Base-by-base conservation (phyloP, 2,888 invertebrate genomes). In the Drosophila setosimentum region DNA sequence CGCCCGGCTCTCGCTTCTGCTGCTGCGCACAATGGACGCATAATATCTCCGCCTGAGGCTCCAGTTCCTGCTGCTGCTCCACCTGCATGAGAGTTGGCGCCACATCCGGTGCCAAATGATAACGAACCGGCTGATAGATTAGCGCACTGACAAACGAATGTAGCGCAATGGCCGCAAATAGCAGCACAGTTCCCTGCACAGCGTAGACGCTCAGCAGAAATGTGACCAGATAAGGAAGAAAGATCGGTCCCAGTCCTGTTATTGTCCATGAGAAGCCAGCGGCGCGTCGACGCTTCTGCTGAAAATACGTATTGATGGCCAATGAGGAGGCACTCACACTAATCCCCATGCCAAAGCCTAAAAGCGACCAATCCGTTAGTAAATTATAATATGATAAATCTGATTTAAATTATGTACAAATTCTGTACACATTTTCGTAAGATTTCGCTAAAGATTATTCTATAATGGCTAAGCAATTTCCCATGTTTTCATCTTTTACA, bases 261-360 rank as follows among this genome's bases (percentile, higher is more conserved):
- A 95, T 94, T 1, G 96, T 95, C 95, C 96, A 96, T 63, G 96
- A 95, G 64, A 96, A 93, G 24, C 96, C 96, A 0, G 96, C 95
- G 2, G 96, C 96, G 54, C 95, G 93, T 89, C 96, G 93, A 87
- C 96, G 94, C 90, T 95, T 95, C 63, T 95, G 94, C 89, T 95
- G 95, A 93, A 96, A 96, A 90, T 96, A 96, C 1, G 96, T 96
- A 86, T 96, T 96, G 74, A 96, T 92, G 30, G 96, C 96, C 69
- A 96, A 91, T 21, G 96, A 95, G 80, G 95, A 96, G 5, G 96
- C 95, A 2, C 96, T 95, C 83, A 95, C 94, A 67, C 95, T 94
- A 59, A 96, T 94, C 51, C 96, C 96, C 87, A 95, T 94, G 27
- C 96, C 95, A 40, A 92, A 92, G 37, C 92, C 92, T 92, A 40